Conservation (phyloP, 2,888 invertebrate genomes). For the Eueremaeus valkanovi region DNA sequence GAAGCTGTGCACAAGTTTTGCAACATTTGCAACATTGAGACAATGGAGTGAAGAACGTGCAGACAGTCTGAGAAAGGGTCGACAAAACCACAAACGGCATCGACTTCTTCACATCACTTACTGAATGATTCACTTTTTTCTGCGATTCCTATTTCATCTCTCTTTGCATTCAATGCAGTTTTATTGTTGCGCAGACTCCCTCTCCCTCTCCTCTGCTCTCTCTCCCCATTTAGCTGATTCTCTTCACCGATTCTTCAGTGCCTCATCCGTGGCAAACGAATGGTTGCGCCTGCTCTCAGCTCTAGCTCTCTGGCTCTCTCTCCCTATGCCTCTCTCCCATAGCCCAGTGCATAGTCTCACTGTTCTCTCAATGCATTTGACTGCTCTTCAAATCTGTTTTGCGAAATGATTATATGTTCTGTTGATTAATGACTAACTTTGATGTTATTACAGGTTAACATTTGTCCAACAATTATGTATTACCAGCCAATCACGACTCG, state of each 20-base stretch:
- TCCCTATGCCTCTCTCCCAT: too few species aligned
- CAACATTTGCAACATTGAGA: constrained; percentile 16
- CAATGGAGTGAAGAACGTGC: not conserved
- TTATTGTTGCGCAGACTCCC: not conserved
- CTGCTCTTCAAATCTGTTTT: constrained; percentile 38
- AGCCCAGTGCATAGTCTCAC: constrained; percentile 44
- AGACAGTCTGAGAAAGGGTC: not conserved
- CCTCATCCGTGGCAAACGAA: constrained; percentile 27
- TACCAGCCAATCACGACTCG: constrained; percentile 38
- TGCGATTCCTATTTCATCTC: constrained; percentile 33
- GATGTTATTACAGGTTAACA: constrained; percentile 40
- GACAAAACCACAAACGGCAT: constrained; percentile 15
- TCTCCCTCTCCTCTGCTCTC: not conserved
- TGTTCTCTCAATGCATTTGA: constrained; percentile 42
- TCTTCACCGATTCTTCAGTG: constrained; percentile 32
- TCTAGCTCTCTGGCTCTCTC: constrained; percentile 45
- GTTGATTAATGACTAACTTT: constrained; percentile 38
- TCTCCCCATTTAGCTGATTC: constrained; percentile 25
- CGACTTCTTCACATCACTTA: constrained; percentile 30
- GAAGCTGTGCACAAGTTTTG: not conserved
- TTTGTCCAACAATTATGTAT: constrained; percentile 39
- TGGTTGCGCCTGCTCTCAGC: constrained; percentile 43
- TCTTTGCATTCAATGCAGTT: constrained; percentile 14
- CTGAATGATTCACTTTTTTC: constrained; percentile 34
- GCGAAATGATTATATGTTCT: constrained; percentile 37